Percentiles rank a stretch among this genome's conserved stretches.
Evolutionary conservation across 2,888 invertebrate genomes (phyloP).

Genomic region (Aleiodes testaceus): DNA sequence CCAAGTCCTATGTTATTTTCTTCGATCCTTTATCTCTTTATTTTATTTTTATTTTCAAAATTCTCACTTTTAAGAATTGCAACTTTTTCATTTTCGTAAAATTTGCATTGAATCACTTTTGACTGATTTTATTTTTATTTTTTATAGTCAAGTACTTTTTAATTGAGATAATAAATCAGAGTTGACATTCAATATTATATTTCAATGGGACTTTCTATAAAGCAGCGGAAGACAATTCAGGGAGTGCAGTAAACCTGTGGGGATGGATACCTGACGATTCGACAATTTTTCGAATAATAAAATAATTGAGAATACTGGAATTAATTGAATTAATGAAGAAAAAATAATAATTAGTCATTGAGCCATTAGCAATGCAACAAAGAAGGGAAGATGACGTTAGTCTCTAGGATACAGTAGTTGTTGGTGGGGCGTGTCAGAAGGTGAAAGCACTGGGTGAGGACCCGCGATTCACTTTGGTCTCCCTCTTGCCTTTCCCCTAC

Average conservation of each 20-base stretch:
- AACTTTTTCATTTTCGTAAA: neutral
- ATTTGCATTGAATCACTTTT: neutral
- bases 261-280: slow-evolving; percentile 11
- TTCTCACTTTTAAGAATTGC: neutral
- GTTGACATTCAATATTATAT: too few relatives aligned
- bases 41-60: slow-evolving; percentile 1
- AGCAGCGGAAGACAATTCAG: neutral
- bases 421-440: slow-evolving; percentile 40
- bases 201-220: too few relatives aligned
- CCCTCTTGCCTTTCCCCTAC: too few relatives aligned
- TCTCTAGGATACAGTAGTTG: slow-evolving; percentile 16
- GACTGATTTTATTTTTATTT: neutral
- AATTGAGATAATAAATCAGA: neutral
- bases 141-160: neutral
- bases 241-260: neutral
- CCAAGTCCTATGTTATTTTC: slow-evolving; percentile 12
- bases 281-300: neutral
- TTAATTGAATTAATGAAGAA: neutral
- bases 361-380: slow-evolving; percentile 3
- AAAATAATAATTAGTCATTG: neutral
- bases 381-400: slow-evolving; percentile 31
- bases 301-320: too few relatives aligned
- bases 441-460: slow-evolving; percentile 51
- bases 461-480: slow-evolving; percentile 39
- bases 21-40: slow-evolving; percentile 17